phyloP scores from a whole-genome alignment of 2,797 vertebrate species.

The Alauda arvensis region DNA sequence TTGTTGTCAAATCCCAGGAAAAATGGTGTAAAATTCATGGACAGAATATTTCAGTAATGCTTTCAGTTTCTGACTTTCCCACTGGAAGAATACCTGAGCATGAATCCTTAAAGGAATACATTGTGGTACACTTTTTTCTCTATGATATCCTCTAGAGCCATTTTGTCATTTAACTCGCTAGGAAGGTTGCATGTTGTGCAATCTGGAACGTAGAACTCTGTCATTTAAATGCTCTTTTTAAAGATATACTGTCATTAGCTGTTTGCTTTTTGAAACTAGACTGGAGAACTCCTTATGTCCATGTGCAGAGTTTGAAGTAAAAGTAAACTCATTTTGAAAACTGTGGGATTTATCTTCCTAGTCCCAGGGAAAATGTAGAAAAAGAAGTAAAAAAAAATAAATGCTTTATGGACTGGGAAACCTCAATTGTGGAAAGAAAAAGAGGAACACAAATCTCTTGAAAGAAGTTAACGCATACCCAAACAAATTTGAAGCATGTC shows the following conservation, averaged over 20 bases:
- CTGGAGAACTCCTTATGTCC: background rate
- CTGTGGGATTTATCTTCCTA: background rate
- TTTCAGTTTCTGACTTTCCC: background rate
- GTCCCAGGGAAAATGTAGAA: background rate
- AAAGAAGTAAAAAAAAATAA: background rate
- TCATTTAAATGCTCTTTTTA: background rate
- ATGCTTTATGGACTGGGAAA: background rate
- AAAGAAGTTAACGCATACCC: background rate
- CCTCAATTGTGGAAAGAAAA: background rate
- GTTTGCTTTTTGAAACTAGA: background rate
- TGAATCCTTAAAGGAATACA: background rate
- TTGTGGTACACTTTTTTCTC: background rate
- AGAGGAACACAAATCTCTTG: background rate
- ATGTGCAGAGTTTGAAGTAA: background rate
- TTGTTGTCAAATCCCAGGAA: background rate
- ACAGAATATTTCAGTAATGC: background rate
- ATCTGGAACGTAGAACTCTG: background rate
- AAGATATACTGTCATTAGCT: background rate
- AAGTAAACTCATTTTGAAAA: background rate
- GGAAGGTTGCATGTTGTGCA: background rate
- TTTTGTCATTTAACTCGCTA: background rate
- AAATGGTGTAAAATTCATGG: background rate
- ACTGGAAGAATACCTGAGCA: background rate
- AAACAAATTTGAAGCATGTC: background rate
- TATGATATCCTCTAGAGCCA: background rate